Percentiles rank a stretch among this genome's conserved stretches.
phyloP scores from a whole-genome alignment of 1,140 invertebrate genomes.

The Limonius californicus region DNA sequence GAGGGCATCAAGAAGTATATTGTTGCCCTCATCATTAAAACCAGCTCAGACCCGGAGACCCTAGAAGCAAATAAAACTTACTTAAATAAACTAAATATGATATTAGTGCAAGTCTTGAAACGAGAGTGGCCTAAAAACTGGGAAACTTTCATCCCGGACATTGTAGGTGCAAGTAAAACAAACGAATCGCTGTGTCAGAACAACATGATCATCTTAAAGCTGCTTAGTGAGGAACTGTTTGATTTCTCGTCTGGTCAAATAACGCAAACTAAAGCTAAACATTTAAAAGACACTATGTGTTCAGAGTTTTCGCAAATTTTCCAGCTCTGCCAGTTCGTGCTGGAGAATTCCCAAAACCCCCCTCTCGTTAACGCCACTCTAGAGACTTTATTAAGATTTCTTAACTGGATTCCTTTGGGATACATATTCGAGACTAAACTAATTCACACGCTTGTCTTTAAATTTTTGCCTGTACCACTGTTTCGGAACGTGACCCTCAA shows the following conservation, averaged over 20 bases:
- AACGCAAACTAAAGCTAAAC: slow-evolving; percentile 98
- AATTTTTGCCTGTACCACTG: slow-evolving; percentile 96
- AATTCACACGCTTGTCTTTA: slow-evolving; percentile 91
- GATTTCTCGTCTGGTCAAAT: slow-evolving; percentile 97
- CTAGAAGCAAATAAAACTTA: slow-evolving; percentile 95
- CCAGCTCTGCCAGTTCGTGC: slow-evolving; percentile 94
- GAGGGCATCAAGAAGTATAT: slow-evolving; percentile 99
- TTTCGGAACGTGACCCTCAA: slow-evolving; percentile 98
- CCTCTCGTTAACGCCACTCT: slow-evolving; percentile 90
- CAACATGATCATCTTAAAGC: slow-evolving; percentile 97
- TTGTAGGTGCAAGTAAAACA: slow-evolving; percentile 97
- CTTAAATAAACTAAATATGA: slow-evolving; percentile 98
- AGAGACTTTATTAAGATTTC: slow-evolving; percentile 92
- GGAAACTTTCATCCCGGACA: slow-evolving; percentile 98
- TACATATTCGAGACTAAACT: slow-evolving; percentile 99
- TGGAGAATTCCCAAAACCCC: slow-evolving; percentile 97
- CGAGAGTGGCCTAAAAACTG: slow-evolving; percentile 99
- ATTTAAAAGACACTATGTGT: slow-evolving; percentile 99
- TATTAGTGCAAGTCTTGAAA: slow-evolving; percentile 97
- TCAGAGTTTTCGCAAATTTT: slow-evolving; percentile 98
- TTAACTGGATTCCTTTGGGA: slow-evolving; percentile 99
- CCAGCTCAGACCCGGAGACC: slow-evolving; percentile 84
- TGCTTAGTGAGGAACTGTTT: slow-evolving; percentile 98
- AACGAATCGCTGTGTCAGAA: slow-evolving; percentile 99
- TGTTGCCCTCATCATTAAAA: slow-evolving; percentile 97